Evolutionary conservation across 2,888 invertebrate genomes (phyloP), one percentile per base, ranked within the genome.

Genomic region (Eupithecia centaureata): DNA sequence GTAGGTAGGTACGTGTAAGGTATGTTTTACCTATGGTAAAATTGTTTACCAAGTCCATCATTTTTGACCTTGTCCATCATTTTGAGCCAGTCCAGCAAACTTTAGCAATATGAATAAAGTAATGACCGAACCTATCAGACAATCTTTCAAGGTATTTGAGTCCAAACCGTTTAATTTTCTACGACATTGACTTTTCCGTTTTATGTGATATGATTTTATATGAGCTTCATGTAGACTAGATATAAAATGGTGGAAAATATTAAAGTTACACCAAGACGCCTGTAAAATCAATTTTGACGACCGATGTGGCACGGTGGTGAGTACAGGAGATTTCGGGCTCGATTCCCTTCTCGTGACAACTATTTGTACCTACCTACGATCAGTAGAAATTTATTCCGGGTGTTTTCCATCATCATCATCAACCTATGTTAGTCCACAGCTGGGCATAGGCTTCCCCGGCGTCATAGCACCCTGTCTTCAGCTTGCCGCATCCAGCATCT

Each of bases 111-210:
- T 56, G 54, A 56, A 30, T 30, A 56, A 56, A n/a, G 54, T 27
- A 30, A 30, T 28, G 54, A 28, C 28, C 15, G 52, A 18, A 30
- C 69, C 64, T 75, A 75, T 75, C 75, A 51, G 58, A 1, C 67
- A 63, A 75, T 75, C 75, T 75, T 71, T 75, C 71, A 58, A 64
- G 68, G 35, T 67, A 63, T 75, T 75, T 67, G 69, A 68, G 65
- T 73, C 61, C 68, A 59, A 62, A 51, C 67, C 51, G 63, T 68
- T 73, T 67, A 64, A 73, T 75, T 75, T 75, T 75, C 73, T 71
- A 72, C 32, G 42, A 71, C 75, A 71, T 73, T 75, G 67, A 60
- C 56, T 67, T 63, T 65, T 70, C 25, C 63, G 25, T 64, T 61
- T 65, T 33, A 65, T 68, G 56, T 52, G 63, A 69, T 52, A 61